These are phyloP conservation scores for Megathymus violae DNA, from an alignment of 1,140 invertebrate species.

Conservation along the genomic window DNA sequence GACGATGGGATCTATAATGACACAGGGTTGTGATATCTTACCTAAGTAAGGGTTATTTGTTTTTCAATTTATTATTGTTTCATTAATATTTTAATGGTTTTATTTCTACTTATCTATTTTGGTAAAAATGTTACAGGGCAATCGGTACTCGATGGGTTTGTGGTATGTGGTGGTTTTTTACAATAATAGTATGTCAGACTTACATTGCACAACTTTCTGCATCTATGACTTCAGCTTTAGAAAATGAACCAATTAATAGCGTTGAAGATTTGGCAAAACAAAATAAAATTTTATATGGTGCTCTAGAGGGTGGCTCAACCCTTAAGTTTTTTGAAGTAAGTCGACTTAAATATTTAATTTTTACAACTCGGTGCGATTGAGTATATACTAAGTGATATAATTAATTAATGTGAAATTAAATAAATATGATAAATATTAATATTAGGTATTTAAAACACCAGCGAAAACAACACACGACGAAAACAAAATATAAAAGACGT, in stretches of 20 bases:
- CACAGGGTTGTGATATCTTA: constrained; percentile 91
- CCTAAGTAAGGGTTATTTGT: constrained; percentile 88
- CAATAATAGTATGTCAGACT: constrained; percentile 97
- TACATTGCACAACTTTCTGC: constrained; percentile 98
- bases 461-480: too few species aligned
- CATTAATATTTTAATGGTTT: too few species aligned
- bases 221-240: constrained; percentile 94
- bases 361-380: too few species aligned
- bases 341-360: constrained; percentile 11
- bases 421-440: too few species aligned
- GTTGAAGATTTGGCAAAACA: constrained; percentile 96
- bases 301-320: constrained; percentile 90
- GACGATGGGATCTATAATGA: constrained; percentile 91
- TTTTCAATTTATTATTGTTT: too few species aligned
- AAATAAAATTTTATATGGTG: constrained; percentile 95
- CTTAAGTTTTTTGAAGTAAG: constrained; percentile 89
- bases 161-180: constrained; percentile 98
- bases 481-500: too few species aligned
- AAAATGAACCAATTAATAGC: constrained; percentile 93
- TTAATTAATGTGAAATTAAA: neutral
- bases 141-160: constrained; percentile 90
- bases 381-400: neutral
- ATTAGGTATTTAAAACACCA: too few species aligned
- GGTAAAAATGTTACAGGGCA: constrained; percentile 78
- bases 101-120: neutral